Percentiles rank a stretch among this genome's conserved stretches.
Conservation (phyloP, 2,113 vertebrate species). For the Rhizomys pruinosus region DNA sequence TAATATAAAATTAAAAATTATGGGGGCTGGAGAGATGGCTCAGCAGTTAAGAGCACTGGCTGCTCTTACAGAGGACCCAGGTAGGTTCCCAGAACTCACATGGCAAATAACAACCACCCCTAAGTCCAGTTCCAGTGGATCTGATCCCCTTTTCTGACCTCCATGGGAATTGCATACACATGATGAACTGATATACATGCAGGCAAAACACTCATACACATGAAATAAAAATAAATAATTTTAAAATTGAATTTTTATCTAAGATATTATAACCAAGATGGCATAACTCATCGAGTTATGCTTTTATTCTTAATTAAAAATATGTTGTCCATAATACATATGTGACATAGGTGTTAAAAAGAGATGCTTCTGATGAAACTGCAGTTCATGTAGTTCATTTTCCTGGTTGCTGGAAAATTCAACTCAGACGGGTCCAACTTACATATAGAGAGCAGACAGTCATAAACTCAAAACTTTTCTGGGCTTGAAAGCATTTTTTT, state of each 20-base stretch:
- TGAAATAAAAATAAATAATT: no score
- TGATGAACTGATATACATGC: no score
- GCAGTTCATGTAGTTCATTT: neutral
- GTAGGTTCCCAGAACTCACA: no score
- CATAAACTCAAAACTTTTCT: slow-evolving; percentile 1
- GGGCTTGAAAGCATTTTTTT: slow-evolving; percentile 29
- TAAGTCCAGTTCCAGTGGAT: no score
- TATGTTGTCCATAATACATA: slow-evolving; percentile 15
- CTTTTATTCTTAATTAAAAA: slow-evolving; percentile 57
- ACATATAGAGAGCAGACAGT: neutral
- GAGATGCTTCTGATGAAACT: slow-evolving; percentile 38
- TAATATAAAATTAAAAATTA: neutral
- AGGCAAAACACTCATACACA: no score
- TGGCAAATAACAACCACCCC: no score
- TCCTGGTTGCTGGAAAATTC: slow-evolving; percentile 48
- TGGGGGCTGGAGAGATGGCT: no score
- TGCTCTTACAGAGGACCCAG: no score
- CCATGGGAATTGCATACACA: no score
- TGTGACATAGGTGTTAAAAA: slow-evolving; percentile 48
- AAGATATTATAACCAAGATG: slow-evolving; percentile 56
- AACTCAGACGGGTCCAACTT: neutral
- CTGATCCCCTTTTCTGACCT: no score
- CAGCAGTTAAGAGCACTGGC: no score
- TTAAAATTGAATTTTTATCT: slow-evolving; percentile 15
- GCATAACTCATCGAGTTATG: slow-evolving; percentile 4